Evolutionary conservation across 2,888 invertebrate genomes (phyloP).

Genomic region (Charanyca ferruginea): DNA sequence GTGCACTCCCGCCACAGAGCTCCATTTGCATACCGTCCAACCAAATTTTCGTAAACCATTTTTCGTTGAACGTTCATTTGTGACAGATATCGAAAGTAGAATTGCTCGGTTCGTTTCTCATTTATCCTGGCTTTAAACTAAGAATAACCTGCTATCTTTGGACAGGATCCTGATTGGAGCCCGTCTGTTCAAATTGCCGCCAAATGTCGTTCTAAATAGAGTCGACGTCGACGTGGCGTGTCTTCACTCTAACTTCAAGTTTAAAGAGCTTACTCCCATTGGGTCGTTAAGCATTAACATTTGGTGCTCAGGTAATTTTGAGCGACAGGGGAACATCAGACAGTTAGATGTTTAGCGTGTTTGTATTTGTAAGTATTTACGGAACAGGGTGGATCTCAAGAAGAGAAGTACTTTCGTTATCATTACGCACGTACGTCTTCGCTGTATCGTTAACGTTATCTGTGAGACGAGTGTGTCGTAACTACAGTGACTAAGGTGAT

Average conservation of each 20-base stretch:
- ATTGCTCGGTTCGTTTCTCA: slow-evolving; percentile 45
- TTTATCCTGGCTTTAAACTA: slow-evolving; percentile 56
- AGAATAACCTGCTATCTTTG: slow-evolving; percentile 60
- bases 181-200: slow-evolving; percentile 51
- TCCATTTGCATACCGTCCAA: slow-evolving; percentile 49
- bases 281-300: slow-evolving; percentile 56
- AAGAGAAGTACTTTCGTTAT: slow-evolving; percentile 33
- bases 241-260: slow-evolving; percentile 42
- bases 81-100: slow-evolving; percentile 36
- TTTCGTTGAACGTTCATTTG: slow-evolving; percentile 41
- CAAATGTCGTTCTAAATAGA: slow-evolving; percentile 57
- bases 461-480: slow-evolving; percentile 24
- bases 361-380: slow-evolving; percentile 39
- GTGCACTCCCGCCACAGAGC: slow-evolving; percentile 15
- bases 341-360: slow-evolving; percentile 39
- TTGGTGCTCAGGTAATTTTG: slow-evolving; percentile 50
- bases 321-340: slow-evolving; percentile 45
- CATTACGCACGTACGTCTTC: slow-evolving; percentile 30
- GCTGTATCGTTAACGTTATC: slow-evolving; percentile 39
- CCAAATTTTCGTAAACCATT: slow-evolving; percentile 41
- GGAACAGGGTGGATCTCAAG: slow-evolving; percentile 23
- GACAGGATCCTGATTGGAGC: slow-evolving; percentile 58
- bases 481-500: slow-evolving; percentile 27
- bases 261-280: slow-evolving; percentile 56
- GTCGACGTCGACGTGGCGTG: slow-evolving; percentile 37